Conservation (phyloP, 2,113 vertebrate genomes). For the Paracyprichromis sp. region DNA sequence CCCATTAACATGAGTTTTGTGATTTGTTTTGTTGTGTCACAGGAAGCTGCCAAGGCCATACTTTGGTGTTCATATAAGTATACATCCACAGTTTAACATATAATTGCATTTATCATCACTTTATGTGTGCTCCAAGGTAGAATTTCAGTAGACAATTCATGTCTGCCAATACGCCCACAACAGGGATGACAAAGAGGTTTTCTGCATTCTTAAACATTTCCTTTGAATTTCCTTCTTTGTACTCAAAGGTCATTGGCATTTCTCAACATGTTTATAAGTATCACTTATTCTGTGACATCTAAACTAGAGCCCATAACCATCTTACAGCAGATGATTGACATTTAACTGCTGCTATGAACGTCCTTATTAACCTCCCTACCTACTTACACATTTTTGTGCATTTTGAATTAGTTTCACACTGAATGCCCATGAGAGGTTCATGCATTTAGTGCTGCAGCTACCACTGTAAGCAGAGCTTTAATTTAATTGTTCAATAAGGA, state of each 20-base stretch:
- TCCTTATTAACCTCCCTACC: neutral
- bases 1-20: neutral
- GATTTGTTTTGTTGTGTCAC: neutral
- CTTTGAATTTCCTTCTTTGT: neutral
- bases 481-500: neutral
- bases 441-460: neutral
- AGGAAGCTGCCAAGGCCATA: neutral
- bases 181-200: neutral
- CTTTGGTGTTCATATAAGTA: neutral
- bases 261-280: neutral
- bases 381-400: neutral
- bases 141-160: neutral
- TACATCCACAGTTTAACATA: neutral
- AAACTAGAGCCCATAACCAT: accelerated
- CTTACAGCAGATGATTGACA: neutral
- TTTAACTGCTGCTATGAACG: neutral
- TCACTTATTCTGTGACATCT: neutral
- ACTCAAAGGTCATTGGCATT: neutral
- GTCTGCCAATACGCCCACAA: neutral
- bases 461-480: neutral
- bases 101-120: neutral
- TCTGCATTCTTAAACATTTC: neutral
- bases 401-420: neutral
- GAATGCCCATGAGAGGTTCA: accelerated
- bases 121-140: neutral